Percentiles rank a stretch among this genome's conserved stretches.
phyloP scores from a whole-genome alignment of 2,888 invertebrate genomes.

The Aromia moschata region DNA sequence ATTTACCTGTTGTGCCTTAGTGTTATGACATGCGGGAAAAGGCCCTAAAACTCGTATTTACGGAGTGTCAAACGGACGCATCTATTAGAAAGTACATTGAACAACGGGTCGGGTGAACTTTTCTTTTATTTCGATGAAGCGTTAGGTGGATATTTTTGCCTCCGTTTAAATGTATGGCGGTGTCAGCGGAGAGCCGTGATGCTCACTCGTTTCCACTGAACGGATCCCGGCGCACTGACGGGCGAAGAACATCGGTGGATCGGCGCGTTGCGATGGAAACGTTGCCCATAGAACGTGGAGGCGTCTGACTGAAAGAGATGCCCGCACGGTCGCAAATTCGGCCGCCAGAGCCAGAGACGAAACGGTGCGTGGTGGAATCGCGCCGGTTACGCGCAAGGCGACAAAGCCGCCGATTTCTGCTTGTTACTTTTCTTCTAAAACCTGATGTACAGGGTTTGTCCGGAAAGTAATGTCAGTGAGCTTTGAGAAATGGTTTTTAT shows the following conservation, averaged over 20 bases:
- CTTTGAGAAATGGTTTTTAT: no score
- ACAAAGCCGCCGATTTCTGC: no score
- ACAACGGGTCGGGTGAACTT: neutral
- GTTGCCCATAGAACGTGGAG: slow-evolving; percentile 33
- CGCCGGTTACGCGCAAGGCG: slow-evolving; percentile 15
- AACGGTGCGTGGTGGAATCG: slow-evolving; percentile 1
- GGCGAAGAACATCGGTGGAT: slow-evolving; percentile 32
- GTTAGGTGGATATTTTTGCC: slow-evolving; percentile 3
- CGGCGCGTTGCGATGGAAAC: slow-evolving; percentile 44
- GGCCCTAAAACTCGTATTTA: slow-evolving; percentile 12
- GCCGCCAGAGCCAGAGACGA: slow-evolving; percentile 10
- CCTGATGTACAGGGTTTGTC: no score
- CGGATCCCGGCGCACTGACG: slow-evolving; percentile 26
- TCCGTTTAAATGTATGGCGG: slow-evolving; percentile 6
- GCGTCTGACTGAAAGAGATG: slow-evolving; percentile 34
- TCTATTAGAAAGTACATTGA: neutral
- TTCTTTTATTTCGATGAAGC: neutral
- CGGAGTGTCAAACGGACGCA: neutral
- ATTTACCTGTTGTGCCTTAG: slow-evolving; percentile 17
- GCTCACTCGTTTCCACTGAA: slow-evolving; percentile 25
- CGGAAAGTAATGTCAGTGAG: no score
- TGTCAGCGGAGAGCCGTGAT: slow-evolving; percentile 4
- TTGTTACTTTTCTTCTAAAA: no score
- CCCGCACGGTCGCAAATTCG: slow-evolving; percentile 18
- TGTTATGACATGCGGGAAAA: slow-evolving; percentile 9